Conservation (phyloP, 2,113 vertebrate species). For the Ardeotis arabs region DNA sequence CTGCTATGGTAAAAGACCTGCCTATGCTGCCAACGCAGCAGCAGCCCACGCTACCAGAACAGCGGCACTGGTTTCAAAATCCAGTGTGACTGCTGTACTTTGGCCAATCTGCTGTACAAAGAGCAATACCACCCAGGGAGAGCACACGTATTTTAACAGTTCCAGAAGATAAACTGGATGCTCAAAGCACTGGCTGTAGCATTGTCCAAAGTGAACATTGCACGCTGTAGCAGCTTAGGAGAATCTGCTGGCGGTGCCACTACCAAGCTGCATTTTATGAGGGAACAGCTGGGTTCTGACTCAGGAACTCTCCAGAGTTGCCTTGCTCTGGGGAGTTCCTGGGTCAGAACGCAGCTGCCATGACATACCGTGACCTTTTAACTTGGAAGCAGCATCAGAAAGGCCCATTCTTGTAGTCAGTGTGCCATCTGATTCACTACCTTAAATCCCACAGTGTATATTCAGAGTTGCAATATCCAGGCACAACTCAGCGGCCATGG, state of each 20-base stretch:
- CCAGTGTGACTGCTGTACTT: background rate
- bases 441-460: background rate
- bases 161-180: background rate
- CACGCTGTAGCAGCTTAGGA: rapidly evolving
- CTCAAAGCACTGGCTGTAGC: rapidly evolving
- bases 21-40: rapidly evolving
- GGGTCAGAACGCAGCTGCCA: background rate
- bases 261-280: background rate
- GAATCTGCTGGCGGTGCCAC: background rate
- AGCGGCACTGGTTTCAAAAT: background rate
- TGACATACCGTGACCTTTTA: background rate
- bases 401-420: background rate
- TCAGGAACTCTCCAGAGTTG: background rate
- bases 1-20: background rate
- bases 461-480: background rate
- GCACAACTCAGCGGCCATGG: background rate
- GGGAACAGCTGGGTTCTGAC: background rate
- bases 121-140: background rate
- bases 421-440: background rate
- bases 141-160: rapidly evolving
- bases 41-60: background rate
- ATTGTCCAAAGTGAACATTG: background rate
- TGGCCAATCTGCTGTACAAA: background rate
- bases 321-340: too few relatives aligned
- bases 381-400: background rate